phyloP scores from a whole-genome alignment of 2,797 vertebrate species.

The Sebastes aleutianus region DNA sequence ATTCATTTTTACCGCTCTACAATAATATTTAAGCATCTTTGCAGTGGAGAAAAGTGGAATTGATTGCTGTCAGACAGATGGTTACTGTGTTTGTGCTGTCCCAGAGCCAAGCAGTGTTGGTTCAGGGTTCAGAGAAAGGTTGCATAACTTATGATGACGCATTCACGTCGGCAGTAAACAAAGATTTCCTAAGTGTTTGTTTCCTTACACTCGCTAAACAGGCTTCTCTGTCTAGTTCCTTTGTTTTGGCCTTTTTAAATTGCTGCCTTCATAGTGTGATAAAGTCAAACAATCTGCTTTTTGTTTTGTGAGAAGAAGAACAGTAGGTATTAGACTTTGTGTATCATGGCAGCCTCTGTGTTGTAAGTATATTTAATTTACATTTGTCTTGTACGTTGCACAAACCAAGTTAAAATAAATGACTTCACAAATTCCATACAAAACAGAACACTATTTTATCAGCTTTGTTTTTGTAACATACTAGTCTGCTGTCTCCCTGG shows the following conservation, averaged over 20 bases:
- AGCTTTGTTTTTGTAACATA: neutral
- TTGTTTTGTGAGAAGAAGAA: conserved; percentile 11
- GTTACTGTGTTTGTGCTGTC: neutral
- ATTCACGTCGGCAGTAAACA: neutral
- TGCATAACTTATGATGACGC: neutral
- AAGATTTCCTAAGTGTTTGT: neutral
- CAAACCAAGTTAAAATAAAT: neutral
- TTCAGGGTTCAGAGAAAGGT: neutral
- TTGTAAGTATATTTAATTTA: neutral
- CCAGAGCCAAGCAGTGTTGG: neutral
- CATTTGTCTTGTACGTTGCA: neutral
- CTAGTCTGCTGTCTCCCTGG: neutral
- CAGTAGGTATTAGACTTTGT: neutral
- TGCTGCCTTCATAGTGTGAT: conserved; percentile 32
- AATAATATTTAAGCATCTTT: neutral
- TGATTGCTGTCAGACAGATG: neutral
- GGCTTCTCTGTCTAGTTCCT: neutral
- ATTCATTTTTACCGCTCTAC: neutral
- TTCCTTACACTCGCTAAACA: neutral
- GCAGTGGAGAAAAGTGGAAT: neutral
- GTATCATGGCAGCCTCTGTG: neutral
- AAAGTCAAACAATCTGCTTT: neutral
- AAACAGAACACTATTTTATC: neutral
- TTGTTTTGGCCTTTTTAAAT: conserved; percentile 10
- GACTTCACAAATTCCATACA: neutral